Percentiles rank a stretch among this genome's conserved stretches.
These are phyloP conservation scores for Eupithecia pulchellata DNA, from an alignment of 2,888 invertebrate species.

Conservation along the genomic window DNA sequence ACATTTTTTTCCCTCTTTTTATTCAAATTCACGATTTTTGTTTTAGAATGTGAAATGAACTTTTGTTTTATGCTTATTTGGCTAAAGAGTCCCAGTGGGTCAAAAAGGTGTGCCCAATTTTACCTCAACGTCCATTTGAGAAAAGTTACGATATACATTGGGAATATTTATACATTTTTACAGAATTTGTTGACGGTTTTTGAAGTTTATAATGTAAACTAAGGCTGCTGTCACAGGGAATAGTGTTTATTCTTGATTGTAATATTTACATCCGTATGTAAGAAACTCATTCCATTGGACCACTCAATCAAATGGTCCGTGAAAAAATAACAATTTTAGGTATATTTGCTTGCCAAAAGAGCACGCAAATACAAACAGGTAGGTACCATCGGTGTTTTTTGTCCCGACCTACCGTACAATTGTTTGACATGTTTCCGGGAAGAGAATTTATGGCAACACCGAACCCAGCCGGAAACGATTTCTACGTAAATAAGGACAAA, in stretches of 20 bases:
- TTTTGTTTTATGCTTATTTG: constrained; percentile 16
- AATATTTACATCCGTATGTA: background rate
- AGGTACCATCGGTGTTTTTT: constrained; percentile 55
- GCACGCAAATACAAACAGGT: constrained; percentile 34
- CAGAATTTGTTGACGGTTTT: constrained; percentile 12
- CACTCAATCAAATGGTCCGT: background rate
- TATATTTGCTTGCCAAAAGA: constrained; percentile 25
- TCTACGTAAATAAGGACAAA: constrained; percentile 66
- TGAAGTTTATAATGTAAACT: background rate
- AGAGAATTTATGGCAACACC: constrained; percentile 66
- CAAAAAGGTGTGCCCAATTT: constrained; percentile 23
- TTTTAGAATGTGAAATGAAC: constrained; percentile 16
- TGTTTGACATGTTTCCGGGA: constrained; percentile 73
- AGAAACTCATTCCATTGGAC: constrained; percentile 5
- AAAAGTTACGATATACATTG: constrained; percentile 26
- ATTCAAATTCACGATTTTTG: constrained; percentile 8
- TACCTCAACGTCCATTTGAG: constrained; percentile 21
- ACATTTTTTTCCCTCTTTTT: constrained; percentile 1
- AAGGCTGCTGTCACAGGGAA: background rate
- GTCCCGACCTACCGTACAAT: constrained; percentile 61
- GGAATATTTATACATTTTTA: constrained; percentile 19
- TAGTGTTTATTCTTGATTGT: background rate
- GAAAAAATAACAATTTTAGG: constrained; percentile 1
- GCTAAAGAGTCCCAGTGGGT: constrained; percentile 21
- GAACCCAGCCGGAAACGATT: constrained; percentile 64